Evolutionary conservation across 2,113 vertebrate genomes (phyloP).

Genomic region (Alligator mississippiensis): DNA sequence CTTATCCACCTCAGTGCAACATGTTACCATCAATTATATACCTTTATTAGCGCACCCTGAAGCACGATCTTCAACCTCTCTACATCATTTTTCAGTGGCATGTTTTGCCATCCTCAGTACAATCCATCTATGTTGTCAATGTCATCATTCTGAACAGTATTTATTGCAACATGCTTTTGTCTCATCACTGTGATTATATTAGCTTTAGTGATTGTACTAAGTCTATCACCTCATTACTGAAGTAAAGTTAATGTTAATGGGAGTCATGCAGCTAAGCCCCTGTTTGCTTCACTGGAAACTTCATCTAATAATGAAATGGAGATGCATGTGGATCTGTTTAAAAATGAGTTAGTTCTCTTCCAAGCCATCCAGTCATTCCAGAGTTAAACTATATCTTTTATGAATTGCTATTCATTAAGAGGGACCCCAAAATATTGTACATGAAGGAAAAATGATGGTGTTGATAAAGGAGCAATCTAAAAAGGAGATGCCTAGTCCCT

Average conservation of each 20-base stretch:
- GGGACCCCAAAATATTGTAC: not conserved
- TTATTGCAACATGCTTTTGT: conserved; percentile 44
- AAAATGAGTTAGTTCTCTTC: conserved; percentile 25
- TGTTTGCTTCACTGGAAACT: conserved; percentile 73
- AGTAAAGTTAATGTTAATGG: conserved; percentile 81
- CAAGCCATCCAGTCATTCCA: not conserved
- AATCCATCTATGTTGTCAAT: conserved; percentile 37
- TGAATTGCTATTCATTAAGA: conserved; percentile 15
- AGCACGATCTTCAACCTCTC: not conserved
- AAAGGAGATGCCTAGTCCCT: not conserved
- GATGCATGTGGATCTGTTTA: conserved; percentile 72
- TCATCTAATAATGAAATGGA: conserved; percentile 75
- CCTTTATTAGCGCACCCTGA: not conserved
- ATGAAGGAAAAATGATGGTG: not conserved
- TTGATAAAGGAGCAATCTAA: not conserved
- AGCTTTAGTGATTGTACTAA: conserved; percentile 73
- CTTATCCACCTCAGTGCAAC: not conserved
- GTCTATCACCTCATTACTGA: conserved; percentile 78
- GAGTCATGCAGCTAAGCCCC: conserved; percentile 77
- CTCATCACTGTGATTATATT: conserved; percentile 77
- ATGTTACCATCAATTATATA: not conserved
- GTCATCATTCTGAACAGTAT: conserved; percentile 37
- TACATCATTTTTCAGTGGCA: not conserved
- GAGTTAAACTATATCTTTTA: conserved; percentile 2
- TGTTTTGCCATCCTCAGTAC: conserved; percentile 13